phyloP scores from a whole-genome alignment of 2,888 invertebrate species.

The Nipponacmea schrenckii region DNA sequence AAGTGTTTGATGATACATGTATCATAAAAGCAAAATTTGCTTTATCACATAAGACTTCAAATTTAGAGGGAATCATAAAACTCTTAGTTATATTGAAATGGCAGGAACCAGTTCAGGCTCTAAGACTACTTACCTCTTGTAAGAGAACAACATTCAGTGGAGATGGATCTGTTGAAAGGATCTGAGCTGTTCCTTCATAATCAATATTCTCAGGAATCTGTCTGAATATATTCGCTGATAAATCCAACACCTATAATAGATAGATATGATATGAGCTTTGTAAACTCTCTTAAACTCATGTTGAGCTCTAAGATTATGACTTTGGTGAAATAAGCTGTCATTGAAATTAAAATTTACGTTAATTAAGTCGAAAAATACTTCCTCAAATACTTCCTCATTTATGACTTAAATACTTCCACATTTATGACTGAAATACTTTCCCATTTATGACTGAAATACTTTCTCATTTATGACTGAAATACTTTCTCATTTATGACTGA shows the following conservation, averaged over 20 bases:
- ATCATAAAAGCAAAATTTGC: no score
- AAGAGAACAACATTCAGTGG: slow-evolving; percentile 87
- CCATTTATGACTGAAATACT: no score
- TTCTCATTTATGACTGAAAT: no score
- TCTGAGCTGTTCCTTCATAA: slow-evolving; percentile 79
- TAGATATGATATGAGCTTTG: not conserved
- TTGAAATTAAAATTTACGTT: no score
- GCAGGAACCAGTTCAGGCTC: not conserved
- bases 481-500: no score
- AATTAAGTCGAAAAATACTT: no score
- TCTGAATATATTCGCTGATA: slow-evolving; percentile 78
- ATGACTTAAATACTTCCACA: no score
- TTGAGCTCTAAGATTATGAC: no score
- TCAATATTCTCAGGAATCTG: slow-evolving; percentile 82
- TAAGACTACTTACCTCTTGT: slow-evolving; percentile 77
- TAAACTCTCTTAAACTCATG: not conserved
- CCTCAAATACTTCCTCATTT: no score
- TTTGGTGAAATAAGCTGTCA: no score
- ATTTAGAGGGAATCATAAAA: not conserved
- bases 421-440: no score
- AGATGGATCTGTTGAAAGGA: slow-evolving; percentile 79
- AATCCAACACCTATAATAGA: slow-evolving; percentile 72
- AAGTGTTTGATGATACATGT: no score
- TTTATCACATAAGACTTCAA: not conserved
- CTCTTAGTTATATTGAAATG: not conserved